Percentiles rank a stretch among this genome's conserved stretches.
Evolutionary conservation across 2,113 vertebrate species (phyloP).

Genomic region (Cyprinodon variegatus): DNA sequence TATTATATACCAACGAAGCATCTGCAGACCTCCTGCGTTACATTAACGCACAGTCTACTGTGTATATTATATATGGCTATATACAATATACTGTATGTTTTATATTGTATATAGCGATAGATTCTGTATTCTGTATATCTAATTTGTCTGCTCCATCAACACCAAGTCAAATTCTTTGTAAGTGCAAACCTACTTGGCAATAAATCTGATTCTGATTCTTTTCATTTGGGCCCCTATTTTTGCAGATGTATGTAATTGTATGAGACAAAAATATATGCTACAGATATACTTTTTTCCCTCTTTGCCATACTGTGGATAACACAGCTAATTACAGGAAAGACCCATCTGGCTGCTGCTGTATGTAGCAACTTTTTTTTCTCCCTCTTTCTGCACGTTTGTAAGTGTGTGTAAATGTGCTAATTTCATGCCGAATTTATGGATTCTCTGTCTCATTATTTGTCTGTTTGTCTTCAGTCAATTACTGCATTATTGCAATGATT

Average conservation of each 20-base stretch:
- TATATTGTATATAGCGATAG: too few relatives aligned
- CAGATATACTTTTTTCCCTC: conserved; percentile 47
- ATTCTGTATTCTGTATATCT: too few relatives aligned
- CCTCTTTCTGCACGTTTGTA: conserved; percentile 3
- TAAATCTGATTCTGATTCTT: background rate
- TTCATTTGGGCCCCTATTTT: conserved; percentile 58
- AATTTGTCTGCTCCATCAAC: too few relatives aligned
- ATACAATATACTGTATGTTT: too few relatives aligned
- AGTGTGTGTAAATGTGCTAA: conserved; percentile 35
- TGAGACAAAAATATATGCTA: conserved; percentile 48
- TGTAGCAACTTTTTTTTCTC: conserved; percentile 26
- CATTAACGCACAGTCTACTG: too few relatives aligned
- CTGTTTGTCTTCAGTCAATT: conserved; percentile 68
- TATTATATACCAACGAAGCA: too few relatives aligned
- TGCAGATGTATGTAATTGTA: conserved; percentile 57
- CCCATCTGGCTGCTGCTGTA: conserved; percentile 29
- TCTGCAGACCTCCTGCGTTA: too few relatives aligned
- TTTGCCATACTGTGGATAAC: conserved; percentile 39
- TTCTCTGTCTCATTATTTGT: conserved; percentile 70
- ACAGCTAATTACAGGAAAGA: conserved; percentile 32
- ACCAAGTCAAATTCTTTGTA: too few relatives aligned
- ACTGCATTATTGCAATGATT: conserved; percentile 60
- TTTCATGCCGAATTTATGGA: conserved; percentile 71
- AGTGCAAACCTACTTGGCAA: too few relatives aligned
- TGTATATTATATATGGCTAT: too few relatives aligned